These are phyloP conservation scores for Choreutis nemorana DNA, from an alignment of 2,888 invertebrate genomes.

Conservation along the genomic window DNA sequence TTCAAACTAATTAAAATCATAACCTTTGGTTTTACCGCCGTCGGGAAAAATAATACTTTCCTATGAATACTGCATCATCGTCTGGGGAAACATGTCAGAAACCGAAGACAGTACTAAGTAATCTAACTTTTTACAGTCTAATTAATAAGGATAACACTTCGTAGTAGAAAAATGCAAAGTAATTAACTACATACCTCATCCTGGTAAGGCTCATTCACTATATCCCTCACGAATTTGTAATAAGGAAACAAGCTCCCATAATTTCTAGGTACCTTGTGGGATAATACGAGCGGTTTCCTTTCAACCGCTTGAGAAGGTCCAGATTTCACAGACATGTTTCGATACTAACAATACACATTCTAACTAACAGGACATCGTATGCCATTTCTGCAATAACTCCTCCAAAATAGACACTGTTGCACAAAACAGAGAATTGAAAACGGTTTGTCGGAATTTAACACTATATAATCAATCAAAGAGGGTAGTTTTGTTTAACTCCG, in stretches of 20 bases:
- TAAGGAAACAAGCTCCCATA: slow-evolving; percentile 71
- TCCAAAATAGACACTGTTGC: too few relatives aligned
- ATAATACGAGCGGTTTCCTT: slow-evolving; percentile 43
- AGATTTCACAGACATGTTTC: slow-evolving; percentile 24
- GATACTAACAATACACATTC: background rate
- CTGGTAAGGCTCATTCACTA: slow-evolving; percentile 36
- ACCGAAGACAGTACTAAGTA: background rate
- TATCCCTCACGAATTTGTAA: slow-evolving; percentile 66
- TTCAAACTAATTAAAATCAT: too few relatives aligned
- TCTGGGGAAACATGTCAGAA: background rate
- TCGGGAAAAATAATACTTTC: background rate
- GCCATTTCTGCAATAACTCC: slow-evolving; percentile 37
- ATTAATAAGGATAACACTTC: too few relatives aligned
- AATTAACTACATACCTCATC: slow-evolving; percentile 29
- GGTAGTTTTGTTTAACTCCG: too few relatives aligned
- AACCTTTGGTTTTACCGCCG: too few relatives aligned
- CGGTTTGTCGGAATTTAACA: too few relatives aligned
- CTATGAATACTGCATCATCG: background rate
- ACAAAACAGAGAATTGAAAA: too few relatives aligned
- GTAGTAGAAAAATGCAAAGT: slow-evolving; percentile 8
- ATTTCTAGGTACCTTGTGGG: slow-evolving; percentile 54
- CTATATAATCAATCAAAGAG: too few relatives aligned
- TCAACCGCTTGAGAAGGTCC: slow-evolving; percentile 34
- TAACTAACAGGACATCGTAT: slow-evolving; percentile 22
- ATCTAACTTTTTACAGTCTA: too few relatives aligned